Conservation (phyloP, 1,140 invertebrate genomes). For the Rhizoglyphus robini region DNA sequence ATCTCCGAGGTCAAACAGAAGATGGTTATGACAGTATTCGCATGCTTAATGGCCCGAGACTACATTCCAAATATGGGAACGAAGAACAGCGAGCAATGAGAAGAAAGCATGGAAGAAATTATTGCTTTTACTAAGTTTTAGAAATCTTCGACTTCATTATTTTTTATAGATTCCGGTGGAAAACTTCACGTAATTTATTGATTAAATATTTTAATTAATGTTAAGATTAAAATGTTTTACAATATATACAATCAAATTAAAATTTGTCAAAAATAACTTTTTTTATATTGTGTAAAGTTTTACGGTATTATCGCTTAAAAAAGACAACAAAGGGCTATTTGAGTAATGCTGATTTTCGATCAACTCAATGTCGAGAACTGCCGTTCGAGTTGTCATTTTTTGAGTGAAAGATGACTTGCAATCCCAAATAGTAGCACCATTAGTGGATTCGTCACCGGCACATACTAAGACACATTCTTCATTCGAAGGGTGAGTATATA, state of each 20-base stretch:
- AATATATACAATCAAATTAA: no score
- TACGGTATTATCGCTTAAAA: background rate
- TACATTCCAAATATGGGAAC: conserved; percentile 69
- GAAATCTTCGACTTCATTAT: no score
- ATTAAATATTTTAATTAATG: no score
- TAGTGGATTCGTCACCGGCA: conserved; percentile 31
- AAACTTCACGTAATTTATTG: no score
- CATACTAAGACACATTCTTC: conserved; percentile 20
- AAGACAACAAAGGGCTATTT: background rate
- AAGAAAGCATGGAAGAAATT: background rate
- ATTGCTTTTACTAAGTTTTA: no score
- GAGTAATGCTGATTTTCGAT: background rate
- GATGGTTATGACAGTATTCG: conserved; percentile 99
- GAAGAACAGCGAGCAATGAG: conserved; percentile 19
- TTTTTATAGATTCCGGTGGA: no score
- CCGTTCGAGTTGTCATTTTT: background rate
- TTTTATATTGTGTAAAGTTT: background rate
- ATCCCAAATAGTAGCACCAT: conserved; percentile 21
- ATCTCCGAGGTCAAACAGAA: conserved; percentile 95
- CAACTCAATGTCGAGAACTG: background rate
- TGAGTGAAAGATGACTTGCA: background rate
- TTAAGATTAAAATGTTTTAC: no score
- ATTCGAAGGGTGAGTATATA: conserved; percentile 37
- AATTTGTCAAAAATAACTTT: no score
- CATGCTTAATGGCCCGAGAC: conserved; percentile 92